Evolutionary conservation across 2,797 vertebrate species (phyloP).

Genomic region (Parauchenoglanis punctatus): DNA sequence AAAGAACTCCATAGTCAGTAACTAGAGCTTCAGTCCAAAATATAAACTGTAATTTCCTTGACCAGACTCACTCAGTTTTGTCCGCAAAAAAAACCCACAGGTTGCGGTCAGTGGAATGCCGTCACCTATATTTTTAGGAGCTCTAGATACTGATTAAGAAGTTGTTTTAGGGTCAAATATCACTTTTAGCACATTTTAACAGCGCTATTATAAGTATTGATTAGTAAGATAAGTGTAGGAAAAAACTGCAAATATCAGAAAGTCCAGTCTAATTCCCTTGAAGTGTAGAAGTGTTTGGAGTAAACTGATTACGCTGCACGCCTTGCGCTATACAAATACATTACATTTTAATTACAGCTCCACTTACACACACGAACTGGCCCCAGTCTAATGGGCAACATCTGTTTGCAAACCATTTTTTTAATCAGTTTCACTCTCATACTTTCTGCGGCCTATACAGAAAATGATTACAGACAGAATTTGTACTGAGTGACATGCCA

Average conservation of each 20-base stretch:
- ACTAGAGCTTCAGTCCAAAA: background rate
- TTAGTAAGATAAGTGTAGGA: background rate
- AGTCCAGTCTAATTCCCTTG: constrained; percentile 43
- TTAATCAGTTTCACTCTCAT: constrained; percentile 66
- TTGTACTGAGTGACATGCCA: constrained; percentile 60
- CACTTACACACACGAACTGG: constrained; percentile 60
- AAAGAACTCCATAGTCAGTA: too few species aligned
- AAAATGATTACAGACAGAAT: constrained; percentile 72
- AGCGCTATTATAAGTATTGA: constrained; percentile 13
- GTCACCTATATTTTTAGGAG: background rate
- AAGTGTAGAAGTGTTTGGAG: constrained; percentile 54
- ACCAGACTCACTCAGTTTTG: background rate
- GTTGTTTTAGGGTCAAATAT: constrained; percentile 8
- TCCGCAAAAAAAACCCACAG: background rate
- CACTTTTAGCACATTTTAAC: background rate
- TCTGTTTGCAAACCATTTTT: constrained; percentile 72
- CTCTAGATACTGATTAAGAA: constrained; percentile 7
- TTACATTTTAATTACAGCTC: constrained; percentile 65
- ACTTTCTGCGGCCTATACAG: constrained; percentile 68
- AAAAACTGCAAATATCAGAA: background rate
- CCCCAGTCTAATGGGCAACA: constrained; percentile 72
- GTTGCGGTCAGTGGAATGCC: background rate
- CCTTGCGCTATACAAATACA: constrained; percentile 68
- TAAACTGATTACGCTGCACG: constrained; percentile 64
- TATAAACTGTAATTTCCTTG: background rate